Evolutionary conservation across 2,113 vertebrate genomes (phyloP).

Genomic region (Piprites chloris): DNA sequence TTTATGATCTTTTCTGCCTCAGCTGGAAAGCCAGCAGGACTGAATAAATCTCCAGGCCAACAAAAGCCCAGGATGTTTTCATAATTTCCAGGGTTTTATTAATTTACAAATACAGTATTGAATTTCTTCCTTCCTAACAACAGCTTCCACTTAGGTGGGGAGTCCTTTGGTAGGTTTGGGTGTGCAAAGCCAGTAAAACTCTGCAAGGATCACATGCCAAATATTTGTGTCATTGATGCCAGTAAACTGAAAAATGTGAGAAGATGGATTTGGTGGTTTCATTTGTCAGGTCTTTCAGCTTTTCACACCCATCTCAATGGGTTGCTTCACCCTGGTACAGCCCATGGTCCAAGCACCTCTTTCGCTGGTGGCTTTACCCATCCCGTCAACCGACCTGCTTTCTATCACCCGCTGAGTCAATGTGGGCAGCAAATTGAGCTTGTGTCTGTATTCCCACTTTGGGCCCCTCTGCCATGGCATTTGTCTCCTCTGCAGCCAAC

Average conservation of each 20-base stretch:
- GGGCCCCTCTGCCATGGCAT: fast-evolving
- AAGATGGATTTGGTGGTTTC: neutral
- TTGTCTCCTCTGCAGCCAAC: neutral
- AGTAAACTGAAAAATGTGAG: neutral
- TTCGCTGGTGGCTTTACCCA: neutral
- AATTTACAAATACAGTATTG: constrained; percentile 12
- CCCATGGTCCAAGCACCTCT: neutral
- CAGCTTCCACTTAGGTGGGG: neutral
- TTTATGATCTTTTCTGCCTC: constrained; percentile 44
- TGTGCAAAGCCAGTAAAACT: neutral
- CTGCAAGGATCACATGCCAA: neutral
- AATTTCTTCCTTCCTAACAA: neutral
- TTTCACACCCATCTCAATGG: neutral
- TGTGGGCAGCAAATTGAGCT: neutral
- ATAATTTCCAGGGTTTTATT: constrained; percentile 18
- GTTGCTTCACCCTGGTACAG: neutral
- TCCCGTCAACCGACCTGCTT: neutral
- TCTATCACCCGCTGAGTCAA: neutral
- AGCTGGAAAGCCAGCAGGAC: constrained; percentile 20
- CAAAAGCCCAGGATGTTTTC: constrained; percentile 6
- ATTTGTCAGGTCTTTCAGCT: neutral
- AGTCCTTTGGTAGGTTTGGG: neutral
- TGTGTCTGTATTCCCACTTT: neutral
- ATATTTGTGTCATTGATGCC: neutral
- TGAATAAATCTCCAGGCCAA: constrained; percentile 44